Conservation (phyloP, 2,113 vertebrate genomes). For the Tichodroma muraria region DNA sequence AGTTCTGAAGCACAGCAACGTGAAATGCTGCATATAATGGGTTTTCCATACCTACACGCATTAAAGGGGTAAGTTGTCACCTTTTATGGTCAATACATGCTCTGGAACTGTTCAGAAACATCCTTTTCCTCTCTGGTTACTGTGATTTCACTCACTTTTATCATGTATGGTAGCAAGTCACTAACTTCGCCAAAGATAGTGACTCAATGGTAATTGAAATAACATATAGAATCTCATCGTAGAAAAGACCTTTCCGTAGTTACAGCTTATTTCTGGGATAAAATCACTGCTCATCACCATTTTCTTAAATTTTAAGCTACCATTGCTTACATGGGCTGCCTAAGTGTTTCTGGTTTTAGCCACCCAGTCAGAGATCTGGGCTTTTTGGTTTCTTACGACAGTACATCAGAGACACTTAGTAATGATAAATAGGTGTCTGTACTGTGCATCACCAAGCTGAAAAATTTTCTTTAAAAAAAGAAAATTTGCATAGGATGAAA, state of each 20-base stretch:
- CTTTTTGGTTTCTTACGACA: not conserved
- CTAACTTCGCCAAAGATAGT: not conserved
- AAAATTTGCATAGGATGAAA: not conserved
- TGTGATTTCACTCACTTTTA: not conserved
- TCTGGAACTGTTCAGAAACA: not conserved
- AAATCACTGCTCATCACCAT: not conserved
- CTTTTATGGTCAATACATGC: not conserved
- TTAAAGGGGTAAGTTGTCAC: not conserved
- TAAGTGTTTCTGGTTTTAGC: not conserved
- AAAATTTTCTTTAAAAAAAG: not conserved
- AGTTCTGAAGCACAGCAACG: not conserved
- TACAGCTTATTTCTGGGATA: not conserved
- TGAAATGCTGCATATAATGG: not conserved
- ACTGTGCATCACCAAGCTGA: not conserved
- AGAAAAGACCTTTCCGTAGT: not conserved
- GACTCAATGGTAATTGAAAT: not conserved
- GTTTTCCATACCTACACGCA: not conserved
- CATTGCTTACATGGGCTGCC: not conserved
- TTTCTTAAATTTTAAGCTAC: not conserved
- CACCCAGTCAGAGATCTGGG: not conserved
- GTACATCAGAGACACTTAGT: not conserved
- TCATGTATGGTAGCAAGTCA: not conserved
- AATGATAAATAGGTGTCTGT: not conserved
- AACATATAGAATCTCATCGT: not conserved
- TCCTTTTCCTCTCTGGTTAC: not conserved